Evolutionary conservation across 2,113 vertebrate species (phyloP).

Genomic region (Chloebia gouldiae): DNA sequence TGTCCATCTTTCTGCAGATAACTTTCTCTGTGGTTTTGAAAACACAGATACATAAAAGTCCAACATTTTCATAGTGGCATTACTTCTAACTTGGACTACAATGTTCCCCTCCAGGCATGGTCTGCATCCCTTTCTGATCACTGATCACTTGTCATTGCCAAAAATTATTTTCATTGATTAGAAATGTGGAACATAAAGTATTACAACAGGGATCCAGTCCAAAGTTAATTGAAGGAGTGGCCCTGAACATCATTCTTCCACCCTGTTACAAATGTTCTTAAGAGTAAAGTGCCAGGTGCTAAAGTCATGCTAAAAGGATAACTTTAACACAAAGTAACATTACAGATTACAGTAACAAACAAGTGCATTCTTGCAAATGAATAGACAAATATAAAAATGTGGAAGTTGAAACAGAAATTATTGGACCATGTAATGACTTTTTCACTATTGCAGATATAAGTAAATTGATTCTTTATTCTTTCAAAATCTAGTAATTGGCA

Average conservation of each 20-base stretch:
- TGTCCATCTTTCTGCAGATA: not conserved
- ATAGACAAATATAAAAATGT: not conserved
- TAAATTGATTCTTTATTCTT: not conserved
- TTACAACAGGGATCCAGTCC: not conserved
- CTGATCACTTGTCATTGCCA: not conserved
- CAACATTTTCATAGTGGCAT: not conserved
- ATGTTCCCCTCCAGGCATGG: not conserved
- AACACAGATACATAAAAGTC: not conserved
- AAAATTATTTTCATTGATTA: not conserved
- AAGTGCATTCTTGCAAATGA: not conserved
- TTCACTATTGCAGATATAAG: not conserved
- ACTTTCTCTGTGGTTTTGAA: not conserved
- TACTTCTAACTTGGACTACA: not conserved
- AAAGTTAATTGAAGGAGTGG: not conserved
- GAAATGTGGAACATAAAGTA: not conserved
- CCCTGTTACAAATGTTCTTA: not conserved
- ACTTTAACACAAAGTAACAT: not conserved
- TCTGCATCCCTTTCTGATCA: not conserved
- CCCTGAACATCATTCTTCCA: not conserved
- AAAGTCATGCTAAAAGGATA: not conserved
- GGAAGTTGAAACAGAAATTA: not conserved
- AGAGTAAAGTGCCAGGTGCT: not conserved
- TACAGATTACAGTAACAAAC: not conserved
- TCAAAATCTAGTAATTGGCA: not conserved
- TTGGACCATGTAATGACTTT: not conserved